Evolutionary conservation across 1,140 invertebrate genomes (phyloP), one percentile per base, ranked within the genome.

Genomic region (Drosophila novamexicana): DNA sequence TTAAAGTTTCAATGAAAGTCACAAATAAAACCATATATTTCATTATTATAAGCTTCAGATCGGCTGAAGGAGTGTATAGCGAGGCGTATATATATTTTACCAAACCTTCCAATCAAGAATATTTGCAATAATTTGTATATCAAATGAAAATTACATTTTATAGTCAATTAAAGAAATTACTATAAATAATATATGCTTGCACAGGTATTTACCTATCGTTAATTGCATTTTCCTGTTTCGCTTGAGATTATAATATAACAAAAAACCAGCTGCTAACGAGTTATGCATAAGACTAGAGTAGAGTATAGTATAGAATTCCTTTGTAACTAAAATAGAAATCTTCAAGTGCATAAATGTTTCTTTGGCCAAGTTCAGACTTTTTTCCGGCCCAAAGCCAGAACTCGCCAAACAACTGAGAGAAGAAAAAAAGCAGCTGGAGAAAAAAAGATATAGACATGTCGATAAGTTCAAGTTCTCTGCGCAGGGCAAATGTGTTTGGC

Each of bases 381-480:
- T 34, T 58, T 42, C 22, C 39, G 32, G 22, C 39, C 6, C 18
- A 18, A 18, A 18, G 1, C 1, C 18, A 18, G 18, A 40, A 22
- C 45, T 40, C 14, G 16, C 58, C 9, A 37, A 39, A 68, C 56
- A 45, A 47, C 47, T 45, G 49, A n/a, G 32, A 49, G 44, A 42
- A 34, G 49, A 50, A 29, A 29, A 50, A 29, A 50, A 50, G 12
- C 29, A 32, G 22, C 22, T 6, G 47, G 29, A 29, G n/a, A 10
- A n/a, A 18, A 18, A 32, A 12, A 54, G 56, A 72, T 59, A 58
- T 44, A 56, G 10, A 56, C 40, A 58, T 42, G 32, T 34, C 42
- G 57, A 67, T 75, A 71, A 44, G 62, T 44, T 36, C 42, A 50
- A 50, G 54, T 72, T 56, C 34, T 50, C 32, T 6, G 47, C 16